Evolutionary conservation across 2,888 invertebrate genomes (phyloP).

Genomic region (Ganaspis brasiliensis): DNA sequence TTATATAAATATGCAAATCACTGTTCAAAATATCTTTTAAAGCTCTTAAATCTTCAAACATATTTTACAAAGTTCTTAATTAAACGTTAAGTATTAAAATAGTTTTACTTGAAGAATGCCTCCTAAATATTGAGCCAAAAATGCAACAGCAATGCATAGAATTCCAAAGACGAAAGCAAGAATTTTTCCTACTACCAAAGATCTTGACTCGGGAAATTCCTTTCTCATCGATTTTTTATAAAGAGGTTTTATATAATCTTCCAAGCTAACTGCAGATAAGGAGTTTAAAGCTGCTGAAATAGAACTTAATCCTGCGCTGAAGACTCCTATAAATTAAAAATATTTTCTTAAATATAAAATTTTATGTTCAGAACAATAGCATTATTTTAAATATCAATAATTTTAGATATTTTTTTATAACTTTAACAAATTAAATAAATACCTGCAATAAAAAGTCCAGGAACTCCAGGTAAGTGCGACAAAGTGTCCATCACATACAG

Average conservation of each 20-base stretch:
- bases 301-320: slow-evolving; percentile 95
- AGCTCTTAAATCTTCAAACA: neutral
- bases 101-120: slow-evolving; percentile 87
- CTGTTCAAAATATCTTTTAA: too few relatives aligned
- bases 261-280: slow-evolving; percentile 92
- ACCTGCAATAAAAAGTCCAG: slow-evolving; percentile 94
- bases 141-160: slow-evolving; percentile 89
- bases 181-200: slow-evolving; percentile 80
- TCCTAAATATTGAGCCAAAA: slow-evolving; percentile 79
- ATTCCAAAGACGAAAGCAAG: slow-evolving; percentile 88
- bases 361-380: too few relatives aligned
- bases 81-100: too few relatives aligned
- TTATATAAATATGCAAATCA: neutral
- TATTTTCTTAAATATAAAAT: too few relatives aligned
- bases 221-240: slow-evolving; percentile 58
- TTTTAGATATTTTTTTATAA: slow-evolving; percentile 79
- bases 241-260: slow-evolving; percentile 88
- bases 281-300: slow-evolving; percentile 96
- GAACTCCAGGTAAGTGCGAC: slow-evolving; percentile 88
- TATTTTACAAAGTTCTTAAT: too few relatives aligned
- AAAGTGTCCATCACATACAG: slow-evolving; percentile 89
- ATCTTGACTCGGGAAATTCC: slow-evolving; percentile 52
- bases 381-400: too few relatives aligned
- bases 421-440: slow-evolving; percentile 96
- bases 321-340: slow-evolving; percentile 83